phyloP scores from a whole-genome alignment of 2,113 vertebrate genomes.

The Pseudorasbora parva region DNA sequence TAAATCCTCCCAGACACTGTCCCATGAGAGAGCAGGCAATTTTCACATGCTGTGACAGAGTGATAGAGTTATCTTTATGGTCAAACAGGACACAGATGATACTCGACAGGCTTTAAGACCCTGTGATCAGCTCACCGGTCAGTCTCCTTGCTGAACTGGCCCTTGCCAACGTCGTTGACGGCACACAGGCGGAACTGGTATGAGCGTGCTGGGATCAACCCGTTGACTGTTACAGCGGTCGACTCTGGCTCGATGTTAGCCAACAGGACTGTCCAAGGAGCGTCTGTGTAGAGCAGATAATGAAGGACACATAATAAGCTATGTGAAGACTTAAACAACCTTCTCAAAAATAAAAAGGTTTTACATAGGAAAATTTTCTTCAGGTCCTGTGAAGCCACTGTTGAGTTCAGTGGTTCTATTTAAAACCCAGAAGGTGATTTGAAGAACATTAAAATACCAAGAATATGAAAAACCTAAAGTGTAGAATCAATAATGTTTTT shows the following conservation, averaged over 20 bases:
- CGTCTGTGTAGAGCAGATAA: slow-evolving; percentile 74
- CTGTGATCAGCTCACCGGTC: slow-evolving; percentile 82
- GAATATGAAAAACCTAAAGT: not conserved
- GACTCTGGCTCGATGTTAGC: slow-evolving; percentile 88
- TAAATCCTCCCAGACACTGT: slow-evolving; percentile 13
- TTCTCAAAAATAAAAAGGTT: not conserved
- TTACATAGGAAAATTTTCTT: not conserved
- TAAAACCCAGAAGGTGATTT: not conserved
- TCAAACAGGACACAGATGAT: slow-evolving; percentile 9
- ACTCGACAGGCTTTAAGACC: slow-evolving; percentile 25
- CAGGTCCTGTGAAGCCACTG: not conserved
- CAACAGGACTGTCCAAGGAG: slow-evolving; percentile 91
- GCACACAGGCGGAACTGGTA: slow-evolving; percentile 97
- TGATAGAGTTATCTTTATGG: slow-evolving; percentile 32
- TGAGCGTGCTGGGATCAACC: slow-evolving; percentile 90
- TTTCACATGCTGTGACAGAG: slow-evolving; percentile 31
- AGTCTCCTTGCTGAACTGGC: slow-evolving; percentile 95
- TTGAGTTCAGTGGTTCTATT: not conserved
- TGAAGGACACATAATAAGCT: not conserved
- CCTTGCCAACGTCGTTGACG: slow-evolving; percentile 92
- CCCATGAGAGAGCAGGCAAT: slow-evolving; percentile 1
- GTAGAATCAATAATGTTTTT: too few species aligned
- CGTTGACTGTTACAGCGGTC: slow-evolving; percentile 81
- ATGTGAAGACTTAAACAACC: not conserved
- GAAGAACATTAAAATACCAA: not conserved